Conservation (phyloP, 2,797 vertebrate genomes). For the Taeniopygia guttata region DNA sequence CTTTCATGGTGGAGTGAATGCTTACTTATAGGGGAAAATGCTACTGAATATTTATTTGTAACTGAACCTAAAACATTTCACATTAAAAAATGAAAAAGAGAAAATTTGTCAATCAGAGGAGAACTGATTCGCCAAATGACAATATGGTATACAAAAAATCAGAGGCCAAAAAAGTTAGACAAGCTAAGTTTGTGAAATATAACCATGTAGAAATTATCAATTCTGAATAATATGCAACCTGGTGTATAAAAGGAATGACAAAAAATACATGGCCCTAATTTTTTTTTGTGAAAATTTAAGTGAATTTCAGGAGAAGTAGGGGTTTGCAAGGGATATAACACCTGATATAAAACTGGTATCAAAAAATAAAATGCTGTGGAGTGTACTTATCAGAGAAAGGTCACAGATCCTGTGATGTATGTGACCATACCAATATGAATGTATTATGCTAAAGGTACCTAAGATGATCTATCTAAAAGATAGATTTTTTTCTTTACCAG, state of each 20-base stretch:
- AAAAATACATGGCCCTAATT: background rate
- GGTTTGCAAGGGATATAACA: background rate
- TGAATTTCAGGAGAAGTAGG: background rate
- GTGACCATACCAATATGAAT: background rate
- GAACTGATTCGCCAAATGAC: background rate
- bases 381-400: background rate
- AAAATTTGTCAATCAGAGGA: background rate
- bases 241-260: background rate
- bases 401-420: background rate
- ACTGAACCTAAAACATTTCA: background rate
- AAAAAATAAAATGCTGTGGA: background rate
- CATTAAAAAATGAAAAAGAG: background rate
- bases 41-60: conserved; percentile 4
- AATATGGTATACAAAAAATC: background rate
- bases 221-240: background rate
- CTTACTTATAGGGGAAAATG: background rate
- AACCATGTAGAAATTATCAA: background rate
- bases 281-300: background rate
- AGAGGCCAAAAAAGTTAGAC: background rate
- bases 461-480: background rate
- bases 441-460: background rate
- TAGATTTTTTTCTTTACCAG: background rate
- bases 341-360: background rate
- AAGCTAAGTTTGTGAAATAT: background rate
- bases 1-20: background rate